phyloP scores from a whole-genome alignment of 2,797 vertebrate genomes.

The Hemitrygon akajei region DNA sequence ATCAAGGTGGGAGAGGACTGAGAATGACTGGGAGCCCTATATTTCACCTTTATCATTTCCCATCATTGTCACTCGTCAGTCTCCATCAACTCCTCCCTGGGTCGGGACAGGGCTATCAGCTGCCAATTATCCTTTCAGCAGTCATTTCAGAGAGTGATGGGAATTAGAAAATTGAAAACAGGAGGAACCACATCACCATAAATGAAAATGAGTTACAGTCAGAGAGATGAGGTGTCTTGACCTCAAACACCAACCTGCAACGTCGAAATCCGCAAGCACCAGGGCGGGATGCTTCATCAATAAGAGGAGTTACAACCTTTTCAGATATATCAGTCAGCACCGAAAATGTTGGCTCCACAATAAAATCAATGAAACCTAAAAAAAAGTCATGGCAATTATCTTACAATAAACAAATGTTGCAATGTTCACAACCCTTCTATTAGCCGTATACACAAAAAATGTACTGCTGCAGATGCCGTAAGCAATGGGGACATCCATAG shows the following conservation, averaged over 20 bases:
- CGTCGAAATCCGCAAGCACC: constrained; percentile 62
- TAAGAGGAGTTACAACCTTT: constrained; percentile 79
- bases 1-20: neutral
- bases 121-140: neutral
- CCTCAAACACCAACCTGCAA: constrained; percentile 66
- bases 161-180: neutral
- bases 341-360: constrained; percentile 90
- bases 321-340: constrained; percentile 87
- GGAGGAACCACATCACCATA: neutral
- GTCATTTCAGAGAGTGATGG: neutral
- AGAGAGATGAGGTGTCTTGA: neutral
- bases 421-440: too few relatives aligned
- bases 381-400: constrained; percentile 10
- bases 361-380: constrained; percentile 92
- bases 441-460: neutral
- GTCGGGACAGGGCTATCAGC: too few relatives aligned
- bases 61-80: too few relatives aligned
- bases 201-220: neutral
- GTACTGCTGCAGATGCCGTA: neutral
- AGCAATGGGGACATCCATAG: too few relatives aligned
- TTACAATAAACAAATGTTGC: neutral
- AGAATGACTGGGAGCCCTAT: neutral
- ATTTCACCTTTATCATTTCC: neutral
- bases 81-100: neutral
- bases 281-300: constrained; percentile 70